Evolutionary conservation across 2,888 invertebrate genomes (phyloP), one percentile per base, ranked within the genome.

Genomic region (Stenurella melanura): DNA sequence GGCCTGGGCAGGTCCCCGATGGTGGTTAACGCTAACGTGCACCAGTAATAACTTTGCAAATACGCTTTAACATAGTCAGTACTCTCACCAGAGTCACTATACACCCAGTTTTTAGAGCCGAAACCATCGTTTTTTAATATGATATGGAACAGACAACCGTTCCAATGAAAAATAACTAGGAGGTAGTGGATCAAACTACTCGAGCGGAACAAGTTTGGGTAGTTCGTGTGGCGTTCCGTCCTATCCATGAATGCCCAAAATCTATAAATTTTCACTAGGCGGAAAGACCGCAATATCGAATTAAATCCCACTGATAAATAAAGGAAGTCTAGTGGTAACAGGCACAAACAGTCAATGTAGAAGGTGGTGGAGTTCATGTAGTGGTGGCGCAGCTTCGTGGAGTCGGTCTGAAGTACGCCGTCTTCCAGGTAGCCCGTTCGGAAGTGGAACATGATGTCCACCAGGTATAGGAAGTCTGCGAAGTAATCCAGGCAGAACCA

Each of bases 191-290:
- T 96, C 90, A 97, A 93, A 90, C 96, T 96, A 87, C 95, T 95
- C 86, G 96, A 96, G 88, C 95, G 94, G 92, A 97, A 97, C 87
- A 98, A 93, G 92, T 99, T 99, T 83, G 98, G 98, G 92, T 98
- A 99, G 92, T 98, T 99, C 86, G 98, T 98, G 90, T 99, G 98
- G 81, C 98, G 93, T 90, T 99, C 99, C 75, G 98, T 98, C 85
- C 98, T 94, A 91, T 99, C 98, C 95, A 98, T 96, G 91, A 98
- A 98, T 87, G 97, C 96, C 98, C 98, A 98, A 91, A 98, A 98
- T 85, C 98, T 94, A 91, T 98, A 98, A 78, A 84, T 81, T 76
- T 84, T 83, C 74, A 84, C 82, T 88, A 99, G 93, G 81, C 98
- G 95, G 92, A 98, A 98, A 88, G 97, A 96, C 86, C 98, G 94